Percentiles rank a stretch among this genome's conserved stretches.
Conservation (phyloP, 1,140 invertebrate genomes). For the Sitophilus oryzae region DNA sequence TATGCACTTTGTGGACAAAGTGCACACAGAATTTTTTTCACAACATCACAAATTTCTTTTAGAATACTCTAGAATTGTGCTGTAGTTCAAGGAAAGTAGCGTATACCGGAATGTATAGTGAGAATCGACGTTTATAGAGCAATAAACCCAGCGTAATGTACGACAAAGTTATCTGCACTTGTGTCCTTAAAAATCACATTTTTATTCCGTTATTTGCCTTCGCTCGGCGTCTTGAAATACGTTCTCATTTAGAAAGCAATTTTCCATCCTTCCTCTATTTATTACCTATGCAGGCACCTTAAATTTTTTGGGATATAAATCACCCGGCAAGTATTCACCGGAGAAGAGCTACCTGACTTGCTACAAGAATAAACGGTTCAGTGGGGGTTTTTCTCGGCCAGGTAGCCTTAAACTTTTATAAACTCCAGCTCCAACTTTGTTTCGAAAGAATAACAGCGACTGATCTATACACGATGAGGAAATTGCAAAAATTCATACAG, state of each 20-base stretch:
- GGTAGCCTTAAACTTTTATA: slow-evolving; percentile 2
- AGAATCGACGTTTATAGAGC: no score
- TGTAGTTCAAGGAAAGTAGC: no score
- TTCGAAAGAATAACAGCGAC: not conserved
- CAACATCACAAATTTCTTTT: no score
- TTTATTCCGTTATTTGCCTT: not conserved
- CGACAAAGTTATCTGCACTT: no score
- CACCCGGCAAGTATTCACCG: slow-evolving; percentile 2
- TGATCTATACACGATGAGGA: no score
- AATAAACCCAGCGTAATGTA: no score
- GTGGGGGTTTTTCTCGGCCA: not conserved
- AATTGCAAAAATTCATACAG: no score
- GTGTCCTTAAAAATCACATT: not conserved
- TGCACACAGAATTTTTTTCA: no score
- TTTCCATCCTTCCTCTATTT: not conserved
- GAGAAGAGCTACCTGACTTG: not conserved
- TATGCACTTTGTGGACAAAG: no score
- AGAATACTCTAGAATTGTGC: no score
- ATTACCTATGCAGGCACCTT: not conserved
- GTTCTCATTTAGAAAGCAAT: not conserved
- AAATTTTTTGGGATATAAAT: slow-evolving; percentile 1
- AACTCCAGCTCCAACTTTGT: not conserved
- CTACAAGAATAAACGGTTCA: not conserved
- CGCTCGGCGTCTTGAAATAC: not conserved
- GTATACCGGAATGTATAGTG: no score